Evolutionary conservation across 1,140 invertebrate genomes (phyloP), one percentile per base, ranked within the genome.

Genomic region (Drosophila nebulosa): DNA sequence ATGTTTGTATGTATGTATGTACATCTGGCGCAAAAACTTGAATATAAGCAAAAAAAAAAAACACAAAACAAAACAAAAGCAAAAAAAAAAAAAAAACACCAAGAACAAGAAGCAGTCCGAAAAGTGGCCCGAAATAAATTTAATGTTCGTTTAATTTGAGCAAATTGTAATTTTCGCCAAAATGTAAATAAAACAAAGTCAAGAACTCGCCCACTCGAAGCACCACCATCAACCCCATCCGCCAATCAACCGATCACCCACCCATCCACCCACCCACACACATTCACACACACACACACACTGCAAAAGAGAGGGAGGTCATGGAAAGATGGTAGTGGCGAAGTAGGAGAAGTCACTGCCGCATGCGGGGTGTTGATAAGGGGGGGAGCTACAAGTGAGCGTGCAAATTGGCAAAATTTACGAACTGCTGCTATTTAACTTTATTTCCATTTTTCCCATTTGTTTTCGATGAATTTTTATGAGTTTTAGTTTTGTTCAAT

Each of bases 111-210:
- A 36, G 4, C 18, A 42, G 32, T 36, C 50, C n/a, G 65, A 35
- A 64, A 71, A 61, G 55, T 39, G 61, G 56, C 64, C 51, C 65
- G 65, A 77, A 58, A 81, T 46, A 46, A 86, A 83, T 59, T 83
- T 83, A 83, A 88, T 86, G 78, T 78, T 83, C 81, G 74, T 86
- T 86, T 86, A 85, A 85, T 88, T 88, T 67, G 78, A 27, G 62
- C 78, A 75, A 86, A 83, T 77, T 78, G 39, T 70, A 78, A 81
- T 78, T 78, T 75, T 42, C 27, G 58, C 50, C 12, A 42, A 61
- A 67, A 53, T 52, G 72, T 75, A 75, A 75, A 69, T 75, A 75
- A 64, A 59, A 42, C n/a, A 55, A 52, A 55, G 16, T 46, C 39
- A 46, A 46, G 39, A 46, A 46, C 39, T 46, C 39, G 39, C 52